Percentiles rank a stretch among this genome's conserved stretches.
These are phyloP conservation scores for Psilanteris sp. DNA, from an alignment of 1,140 invertebrate genomes.

Conservation along the genomic window DNA sequence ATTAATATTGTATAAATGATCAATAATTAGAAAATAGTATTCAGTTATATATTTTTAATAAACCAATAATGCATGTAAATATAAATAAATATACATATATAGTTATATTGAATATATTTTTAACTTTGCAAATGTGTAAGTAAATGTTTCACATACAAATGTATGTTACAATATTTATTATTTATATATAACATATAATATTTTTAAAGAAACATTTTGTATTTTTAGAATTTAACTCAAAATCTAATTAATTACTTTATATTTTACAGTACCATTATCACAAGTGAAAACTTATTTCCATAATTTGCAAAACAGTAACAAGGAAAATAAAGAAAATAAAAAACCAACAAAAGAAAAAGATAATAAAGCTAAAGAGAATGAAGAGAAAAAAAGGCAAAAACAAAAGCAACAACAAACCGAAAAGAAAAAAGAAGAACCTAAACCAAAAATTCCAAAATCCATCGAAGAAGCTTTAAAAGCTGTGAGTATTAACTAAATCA, in stretches of 20 bases:
- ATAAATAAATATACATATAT: too few species aligned
- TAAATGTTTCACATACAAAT: too few species aligned
- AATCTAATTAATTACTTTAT: slow-evolving; percentile 24
- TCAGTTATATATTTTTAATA: too few species aligned
- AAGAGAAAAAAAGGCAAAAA: slow-evolving; percentile 77
- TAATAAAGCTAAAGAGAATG: slow-evolving; percentile 77
- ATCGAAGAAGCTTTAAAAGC: slow-evolving; percentile 84
- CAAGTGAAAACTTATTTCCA: slow-evolving; percentile 79
- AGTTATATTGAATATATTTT: too few species aligned
- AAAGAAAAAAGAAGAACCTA: slow-evolving; percentile 74
- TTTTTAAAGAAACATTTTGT: too few species aligned
- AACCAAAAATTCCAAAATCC: slow-evolving; percentile 83
- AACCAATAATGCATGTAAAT: too few species aligned
- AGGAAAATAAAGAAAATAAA: slow-evolving; percentile 78
- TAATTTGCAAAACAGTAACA: slow-evolving; percentile 75
- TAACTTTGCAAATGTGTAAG: too few species aligned
- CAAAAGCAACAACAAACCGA: slow-evolving; percentile 66
- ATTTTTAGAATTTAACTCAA: too few species aligned
- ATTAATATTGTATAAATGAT: too few species aligned
- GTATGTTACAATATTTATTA: too few species aligned
- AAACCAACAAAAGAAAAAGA: slow-evolving; percentile 74
- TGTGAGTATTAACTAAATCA: slow-evolving; percentile 72
- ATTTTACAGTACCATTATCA: slow-evolving; percentile 75
- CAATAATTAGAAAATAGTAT: too few species aligned
- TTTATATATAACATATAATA: too few species aligned